Evolutionary conservation across 2,888 invertebrate genomes (phyloP).

Genomic region (Oegoconia quadripuncta): DNA sequence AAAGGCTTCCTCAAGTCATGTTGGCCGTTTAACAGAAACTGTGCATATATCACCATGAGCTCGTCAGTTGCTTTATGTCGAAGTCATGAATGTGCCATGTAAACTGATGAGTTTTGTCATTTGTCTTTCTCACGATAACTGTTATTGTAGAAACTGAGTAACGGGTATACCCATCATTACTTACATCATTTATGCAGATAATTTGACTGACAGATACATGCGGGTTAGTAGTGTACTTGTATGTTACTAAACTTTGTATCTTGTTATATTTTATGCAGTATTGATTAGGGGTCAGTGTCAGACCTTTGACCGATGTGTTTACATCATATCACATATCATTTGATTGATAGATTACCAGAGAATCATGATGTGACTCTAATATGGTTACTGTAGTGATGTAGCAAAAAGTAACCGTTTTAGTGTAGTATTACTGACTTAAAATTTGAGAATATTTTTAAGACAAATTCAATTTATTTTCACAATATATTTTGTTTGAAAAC

Average conservation of each 20-base stretch:
- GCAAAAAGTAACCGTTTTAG: not conserved
- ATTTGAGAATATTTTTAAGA: too few relatives aligned
- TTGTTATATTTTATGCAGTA: conserved; percentile 35
- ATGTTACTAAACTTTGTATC: conserved; percentile 25
- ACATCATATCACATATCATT: conserved; percentile 22
- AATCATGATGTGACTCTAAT: conserved; percentile 1
- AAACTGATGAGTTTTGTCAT: conserved; percentile 12
- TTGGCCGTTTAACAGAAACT: conserved; percentile 9
- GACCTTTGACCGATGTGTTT: conserved; percentile 45
- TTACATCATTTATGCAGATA: conserved; percentile 12
- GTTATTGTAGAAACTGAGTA: conserved; percentile 10
- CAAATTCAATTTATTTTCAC: too few relatives aligned
- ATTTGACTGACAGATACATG: conserved; percentile 50
- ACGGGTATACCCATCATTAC: conserved; percentile 5
- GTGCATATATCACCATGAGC: conserved; percentile 4
- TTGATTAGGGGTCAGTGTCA: conserved; percentile 34
- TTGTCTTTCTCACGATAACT: conserved; percentile 13
- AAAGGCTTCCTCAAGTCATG: conserved; percentile 5
- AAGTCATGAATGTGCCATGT: conserved; percentile 16
- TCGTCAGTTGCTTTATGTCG: conserved; percentile 7
- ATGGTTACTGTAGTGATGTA: conserved; percentile 3
- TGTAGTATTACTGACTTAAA: not conserved
- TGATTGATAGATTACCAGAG: conserved; percentile 11
- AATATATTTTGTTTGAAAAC: too few relatives aligned
- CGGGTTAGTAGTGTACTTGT: conserved; percentile 38